Base-by-base conservation (phyloP, 1,140 invertebrate species). In the Drosophila rhopaloa region DNA sequence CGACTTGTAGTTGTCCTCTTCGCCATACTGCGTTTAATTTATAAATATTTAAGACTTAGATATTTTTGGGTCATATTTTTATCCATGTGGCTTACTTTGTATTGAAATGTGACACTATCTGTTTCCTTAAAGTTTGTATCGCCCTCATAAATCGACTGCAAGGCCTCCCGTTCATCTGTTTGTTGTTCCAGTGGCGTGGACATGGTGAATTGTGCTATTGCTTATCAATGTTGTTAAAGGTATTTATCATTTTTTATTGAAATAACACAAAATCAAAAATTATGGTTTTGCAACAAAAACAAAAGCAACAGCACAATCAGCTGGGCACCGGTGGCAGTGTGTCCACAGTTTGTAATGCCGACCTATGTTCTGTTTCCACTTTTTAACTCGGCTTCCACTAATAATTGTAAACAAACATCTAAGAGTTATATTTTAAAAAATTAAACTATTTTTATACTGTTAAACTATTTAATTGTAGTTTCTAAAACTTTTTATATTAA, bases 101-200 rank as follows among this genome's bases (percentile, higher is more conserved):
- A 98, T 88, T 98, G 97, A 94, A 96, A 98, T 40, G 95, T 95
- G 35, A 94, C 96, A 11, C 94, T 80, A 86, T 95, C 94, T 27
- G 97, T 91, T 93, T 97, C 94, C 92, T 97, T 98, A 89, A 98
- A 99, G 66, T 95, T 95, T 19, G 94, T 93, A 93, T 99, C 98
- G 14, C 98, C 98, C 83, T 98, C 97, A 93, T 98, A 99, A 85
- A 99, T 99, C 9, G 98, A 98, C 74, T 95, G 94, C 56, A 99
- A 93, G 0, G 98, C 98, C 94, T 98, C 98, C 56, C 96, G 93
- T 93, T 99, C 98, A 86, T 98, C 98, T 70, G 96, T 94, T 92
- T 97, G 97, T 54, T 95, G 93, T 90, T 97, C 96, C 35, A 93
- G 61, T 27, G 85, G 88, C 81, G 94, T 93, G 46, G 93, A 93